Evolutionary conservation across 1,140 invertebrate genomes (phyloP).

Genomic region (Lucilia sericata): DNA sequence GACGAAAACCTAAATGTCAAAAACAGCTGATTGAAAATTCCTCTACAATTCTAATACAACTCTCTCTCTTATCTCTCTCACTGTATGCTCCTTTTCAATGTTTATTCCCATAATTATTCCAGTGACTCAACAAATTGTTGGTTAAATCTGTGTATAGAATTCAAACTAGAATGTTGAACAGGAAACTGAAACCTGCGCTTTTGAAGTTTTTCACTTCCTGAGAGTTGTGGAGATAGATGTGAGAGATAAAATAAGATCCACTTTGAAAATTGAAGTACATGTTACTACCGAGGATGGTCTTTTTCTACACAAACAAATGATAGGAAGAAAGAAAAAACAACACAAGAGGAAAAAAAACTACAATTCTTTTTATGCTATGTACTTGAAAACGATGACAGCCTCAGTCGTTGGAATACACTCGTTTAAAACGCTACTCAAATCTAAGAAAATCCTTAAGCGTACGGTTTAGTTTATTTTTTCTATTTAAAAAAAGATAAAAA

Average conservation of each 20-base stretch:
- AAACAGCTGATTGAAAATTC: slow-evolving; percentile 38
- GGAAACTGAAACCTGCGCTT: background rate
- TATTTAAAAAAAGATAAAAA: background rate
- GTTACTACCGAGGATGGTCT: background rate
- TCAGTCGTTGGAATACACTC: slow-evolving; percentile 39
- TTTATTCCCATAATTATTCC: background rate
- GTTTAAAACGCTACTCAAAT: slow-evolving; percentile 30
- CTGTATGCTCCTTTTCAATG: background rate
- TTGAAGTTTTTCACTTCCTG: background rate
- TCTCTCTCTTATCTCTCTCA: background rate
- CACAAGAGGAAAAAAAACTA: background rate
- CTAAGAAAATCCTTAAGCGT: background rate
- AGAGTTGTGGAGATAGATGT: background rate
- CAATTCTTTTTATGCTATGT: background rate
- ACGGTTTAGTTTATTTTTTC: background rate
- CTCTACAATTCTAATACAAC: background rate
- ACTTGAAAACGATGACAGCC: slow-evolving; percentile 35
- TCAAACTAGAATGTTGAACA: background rate
- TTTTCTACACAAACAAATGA: slow-evolving; percentile 1
- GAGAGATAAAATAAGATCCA: slow-evolving; percentile 15
- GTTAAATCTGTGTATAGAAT: background rate
- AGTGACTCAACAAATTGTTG: background rate
- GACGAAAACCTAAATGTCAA: slow-evolving; percentile 1
- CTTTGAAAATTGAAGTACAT: background rate
- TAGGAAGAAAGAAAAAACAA: background rate